phyloP scores from a whole-genome alignment of 2,797 vertebrate species.

The Spinus olivaceus region DNA sequence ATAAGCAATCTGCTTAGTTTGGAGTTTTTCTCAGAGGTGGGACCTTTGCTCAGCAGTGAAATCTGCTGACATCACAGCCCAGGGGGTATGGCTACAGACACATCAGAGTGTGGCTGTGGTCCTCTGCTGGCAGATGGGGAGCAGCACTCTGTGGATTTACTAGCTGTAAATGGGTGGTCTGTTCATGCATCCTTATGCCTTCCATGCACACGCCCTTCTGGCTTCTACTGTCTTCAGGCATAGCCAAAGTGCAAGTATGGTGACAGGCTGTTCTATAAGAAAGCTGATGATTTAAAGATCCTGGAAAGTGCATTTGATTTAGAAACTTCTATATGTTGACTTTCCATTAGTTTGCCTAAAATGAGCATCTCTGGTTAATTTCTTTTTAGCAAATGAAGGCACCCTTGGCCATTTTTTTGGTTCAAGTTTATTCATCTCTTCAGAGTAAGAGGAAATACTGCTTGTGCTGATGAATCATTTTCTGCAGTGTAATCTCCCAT shows the following conservation, averaged over 20 bases:
- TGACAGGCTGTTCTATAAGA: background rate
- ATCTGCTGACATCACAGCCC: background rate
- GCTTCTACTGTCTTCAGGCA: background rate
- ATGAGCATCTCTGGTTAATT: background rate
- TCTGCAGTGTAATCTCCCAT: background rate
- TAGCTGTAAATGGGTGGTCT: background rate
- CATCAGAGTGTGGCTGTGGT: background rate
- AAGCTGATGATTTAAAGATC: background rate
- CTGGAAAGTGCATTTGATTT: background rate
- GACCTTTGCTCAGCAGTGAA: background rate
- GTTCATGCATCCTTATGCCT: background rate
- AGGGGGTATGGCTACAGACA: background rate
- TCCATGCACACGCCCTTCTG: accelerated
- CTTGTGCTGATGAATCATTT: background rate
- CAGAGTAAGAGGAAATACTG: background rate
- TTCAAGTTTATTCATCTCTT: background rate
- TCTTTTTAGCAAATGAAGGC: background rate
- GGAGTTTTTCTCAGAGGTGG: background rate
- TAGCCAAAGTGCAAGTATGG: background rate
- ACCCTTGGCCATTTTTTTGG: background rate
- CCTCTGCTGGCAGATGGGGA: background rate
- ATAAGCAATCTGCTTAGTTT: background rate
- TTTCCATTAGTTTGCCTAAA: background rate
- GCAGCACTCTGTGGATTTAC: background rate
- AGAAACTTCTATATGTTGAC: background rate